A percentile compares a stretch with the other conserved stretches of the same genome.
Evolutionary conservation across 2,797 vertebrate species (phyloP).

Genomic region (Phoebastria nigripes): DNA sequence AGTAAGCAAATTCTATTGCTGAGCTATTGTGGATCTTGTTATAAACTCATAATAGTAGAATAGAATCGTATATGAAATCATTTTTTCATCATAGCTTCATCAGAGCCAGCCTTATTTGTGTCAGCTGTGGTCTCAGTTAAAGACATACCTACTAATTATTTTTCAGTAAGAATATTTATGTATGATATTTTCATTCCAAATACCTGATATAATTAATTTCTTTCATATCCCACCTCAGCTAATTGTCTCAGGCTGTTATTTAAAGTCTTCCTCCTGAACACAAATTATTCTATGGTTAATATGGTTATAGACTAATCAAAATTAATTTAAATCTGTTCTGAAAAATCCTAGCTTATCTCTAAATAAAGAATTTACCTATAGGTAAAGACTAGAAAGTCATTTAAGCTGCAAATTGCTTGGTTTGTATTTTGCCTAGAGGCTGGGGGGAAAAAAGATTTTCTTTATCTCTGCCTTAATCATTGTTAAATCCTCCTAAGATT

Average conservation of each 20-base stretch:
- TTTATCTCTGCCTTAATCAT: slow-evolving; percentile 15
- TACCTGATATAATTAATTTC: neutral
- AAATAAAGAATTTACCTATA: neutral
- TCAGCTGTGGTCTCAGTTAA: neutral
- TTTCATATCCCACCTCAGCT: neutral
- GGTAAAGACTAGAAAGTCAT: neutral
- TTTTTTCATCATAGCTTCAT: neutral
- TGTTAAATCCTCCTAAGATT: slow-evolving; percentile 15
- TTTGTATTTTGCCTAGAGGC: neutral
- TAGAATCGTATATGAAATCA: neutral
- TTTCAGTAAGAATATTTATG: neutral
- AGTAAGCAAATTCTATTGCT: neutral
- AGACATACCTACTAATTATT: neutral
- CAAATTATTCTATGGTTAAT: neutral
- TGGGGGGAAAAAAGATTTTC: neutral
- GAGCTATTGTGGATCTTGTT: neutral
- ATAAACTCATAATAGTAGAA: neutral
- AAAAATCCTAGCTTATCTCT: neutral
- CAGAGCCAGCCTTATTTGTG: neutral
- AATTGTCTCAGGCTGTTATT: neutral
- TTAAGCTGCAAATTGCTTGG: slow-evolving; percentile 5
- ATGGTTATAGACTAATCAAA: neutral
- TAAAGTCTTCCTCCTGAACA: neutral
- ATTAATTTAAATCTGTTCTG: neutral
- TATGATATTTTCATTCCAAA: neutral